Evolutionary conservation across 2,797 vertebrate genomes (phyloP).

Genomic region (Tympanoctomys barrerae): DNA sequence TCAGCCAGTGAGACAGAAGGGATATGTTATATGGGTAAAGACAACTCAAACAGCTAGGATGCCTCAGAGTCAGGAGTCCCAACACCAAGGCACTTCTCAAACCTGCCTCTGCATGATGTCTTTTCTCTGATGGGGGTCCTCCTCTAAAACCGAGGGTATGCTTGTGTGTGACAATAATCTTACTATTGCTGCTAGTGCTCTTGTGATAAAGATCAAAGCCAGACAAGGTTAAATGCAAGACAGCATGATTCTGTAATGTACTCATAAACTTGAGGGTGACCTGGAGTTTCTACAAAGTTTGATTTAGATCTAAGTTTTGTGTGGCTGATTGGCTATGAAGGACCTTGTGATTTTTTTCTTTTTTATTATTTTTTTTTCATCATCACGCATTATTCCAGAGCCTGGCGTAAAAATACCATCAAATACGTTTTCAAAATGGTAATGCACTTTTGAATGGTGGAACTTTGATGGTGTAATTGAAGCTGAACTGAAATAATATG

Average conservation of each 20-base stretch:
- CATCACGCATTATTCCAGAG: slow-evolving; percentile 33
- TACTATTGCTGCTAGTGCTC: background rate
- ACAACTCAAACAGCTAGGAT: background rate
- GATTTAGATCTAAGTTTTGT: slow-evolving; percentile 61
- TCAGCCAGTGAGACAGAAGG: background rate
- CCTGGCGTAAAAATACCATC: slow-evolving; percentile 31
- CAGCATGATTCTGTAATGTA: background rate
- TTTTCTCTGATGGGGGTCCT: background rate
- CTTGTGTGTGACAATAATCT: background rate
- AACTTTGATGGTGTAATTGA: slow-evolving; percentile 67
- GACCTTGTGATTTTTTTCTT: background rate
- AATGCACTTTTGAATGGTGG: slow-evolving; percentile 51
- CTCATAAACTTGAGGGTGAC: slow-evolving; percentile 36
- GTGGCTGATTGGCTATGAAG: slow-evolving; percentile 13
- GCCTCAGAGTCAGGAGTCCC: background rate
- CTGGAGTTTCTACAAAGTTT: background rate
- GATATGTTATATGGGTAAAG: background rate
- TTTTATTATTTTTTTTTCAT: background rate
- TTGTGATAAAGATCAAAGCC: background rate
- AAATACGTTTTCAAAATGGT: slow-evolving; percentile 61
- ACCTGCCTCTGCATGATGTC: background rate
- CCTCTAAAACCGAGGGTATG: too few relatives aligned
- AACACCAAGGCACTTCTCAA: background rate
- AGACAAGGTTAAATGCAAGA: slow-evolving; percentile 26
- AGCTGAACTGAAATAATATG: slow-evolving; percentile 68